Evolutionary conservation across 2,797 vertebrate genomes (phyloP), one percentile per base, ranked within the genome.

Genomic region (Jordanella pulchra): DNA sequence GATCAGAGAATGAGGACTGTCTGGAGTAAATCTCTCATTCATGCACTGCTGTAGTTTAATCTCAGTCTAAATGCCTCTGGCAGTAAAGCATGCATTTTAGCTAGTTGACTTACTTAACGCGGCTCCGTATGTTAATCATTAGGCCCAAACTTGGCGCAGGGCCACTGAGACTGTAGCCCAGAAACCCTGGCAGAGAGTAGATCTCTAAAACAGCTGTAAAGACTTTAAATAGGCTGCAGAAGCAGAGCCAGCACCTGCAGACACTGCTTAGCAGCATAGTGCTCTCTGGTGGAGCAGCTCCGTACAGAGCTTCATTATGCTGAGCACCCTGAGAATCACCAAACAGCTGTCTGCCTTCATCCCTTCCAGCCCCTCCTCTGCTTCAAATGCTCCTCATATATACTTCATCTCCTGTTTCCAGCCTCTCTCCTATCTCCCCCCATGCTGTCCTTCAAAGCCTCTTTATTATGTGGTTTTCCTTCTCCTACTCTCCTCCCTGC

Each of bases 191-290:
- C n/a, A 71, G 67, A 6, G 23, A 65, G 71, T 32, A 55, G 10
- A 72, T 67, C 74, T 71, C 58, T 35, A 25, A 42, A 18, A 63
- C 64, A 65, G 67, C 65, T 69, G 67, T 66, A 55, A 30, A 73
- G 70, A 71, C 21, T 67, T 74, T 50, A 63, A 78, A 78, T 79
- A 61, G 70, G 70, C 65, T 76, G 60, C 68, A 13, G 45, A 66
- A 15, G 66, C 51, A 23, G 63, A 80, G 30, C 12, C 6, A 44
- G 51, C 83, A 78, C 79, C 79, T 82, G 75, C 79, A 73, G 61
- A 71, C 63, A 65, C 53, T 55, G 70, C 69, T 45, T 61, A 39
- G 58, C 18, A 23, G n/a, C 10, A 23, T 18, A 7, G 25, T 1
- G 2, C 63, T 68, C 28, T 65, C 60, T 67, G 54, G 27, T 66